Conservation (phyloP, 2,797 vertebrate genomes). For the Octomys mimax region DNA sequence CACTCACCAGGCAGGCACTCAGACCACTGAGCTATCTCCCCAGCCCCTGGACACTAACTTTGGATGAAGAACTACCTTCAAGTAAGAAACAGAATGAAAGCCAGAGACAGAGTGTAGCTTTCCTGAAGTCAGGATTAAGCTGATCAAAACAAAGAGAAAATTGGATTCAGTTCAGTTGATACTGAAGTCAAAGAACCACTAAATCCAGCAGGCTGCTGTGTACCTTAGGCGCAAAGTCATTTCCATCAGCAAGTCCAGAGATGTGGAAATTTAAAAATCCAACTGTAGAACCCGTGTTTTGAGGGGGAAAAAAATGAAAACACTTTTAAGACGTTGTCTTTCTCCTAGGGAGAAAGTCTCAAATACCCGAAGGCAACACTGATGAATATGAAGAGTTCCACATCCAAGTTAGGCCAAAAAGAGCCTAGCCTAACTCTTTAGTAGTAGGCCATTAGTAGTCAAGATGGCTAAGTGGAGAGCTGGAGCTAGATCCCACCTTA, state of each 20-base stretch:
- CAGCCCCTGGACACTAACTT: not conserved
- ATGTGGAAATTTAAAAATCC: not conserved
- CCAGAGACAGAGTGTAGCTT: not conserved
- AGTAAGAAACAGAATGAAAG: not conserved
- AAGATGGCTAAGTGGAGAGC: not conserved
- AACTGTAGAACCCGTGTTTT: not conserved
- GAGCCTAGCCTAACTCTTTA: not conserved
- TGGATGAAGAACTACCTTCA: not conserved
- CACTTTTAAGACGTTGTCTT: not conserved
- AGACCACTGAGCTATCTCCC: no score
- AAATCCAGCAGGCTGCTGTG: not conserved
- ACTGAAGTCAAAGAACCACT: not conserved
- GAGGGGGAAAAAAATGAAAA: not conserved
- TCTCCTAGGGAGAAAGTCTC: not conserved
- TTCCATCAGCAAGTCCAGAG: not conserved
- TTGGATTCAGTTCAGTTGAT: not conserved
- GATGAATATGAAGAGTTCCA: not conserved
- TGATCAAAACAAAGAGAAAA: not conserved
- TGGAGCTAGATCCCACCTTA: not conserved
- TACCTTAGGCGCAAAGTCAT: not conserved
- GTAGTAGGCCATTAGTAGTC: not conserved
- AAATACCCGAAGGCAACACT: not conserved
- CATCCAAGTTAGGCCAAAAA: not conserved
- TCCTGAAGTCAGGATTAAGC: not conserved
- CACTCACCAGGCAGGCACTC: no score